Conservation (phyloP, 2,888 invertebrate species). For the Spilarctia lutea region DNA sequence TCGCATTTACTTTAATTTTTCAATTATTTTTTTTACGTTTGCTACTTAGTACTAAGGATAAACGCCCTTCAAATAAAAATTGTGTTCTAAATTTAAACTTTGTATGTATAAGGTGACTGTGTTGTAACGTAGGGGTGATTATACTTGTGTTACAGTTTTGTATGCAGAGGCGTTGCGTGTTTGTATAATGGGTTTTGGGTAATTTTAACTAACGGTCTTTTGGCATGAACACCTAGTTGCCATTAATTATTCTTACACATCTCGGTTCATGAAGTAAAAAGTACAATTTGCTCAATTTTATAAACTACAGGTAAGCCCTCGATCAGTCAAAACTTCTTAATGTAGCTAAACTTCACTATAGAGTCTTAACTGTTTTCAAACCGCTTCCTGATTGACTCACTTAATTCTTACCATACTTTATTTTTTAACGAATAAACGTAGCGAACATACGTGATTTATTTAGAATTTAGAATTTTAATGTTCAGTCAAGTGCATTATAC, state of each 20-base stretch:
- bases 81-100: conserved; percentile 35
- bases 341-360: not conserved
- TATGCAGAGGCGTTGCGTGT: conserved; percentile 67
- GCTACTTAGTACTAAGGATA: not conserved
- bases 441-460: too few relatives aligned
- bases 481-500: too few relatives aligned
- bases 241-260: conserved; percentile 54
- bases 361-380: not conserved
- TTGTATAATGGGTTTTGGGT: conserved; percentile 64
- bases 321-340: not conserved
- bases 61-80: conserved; percentile 18
- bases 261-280: conserved; percentile 13
- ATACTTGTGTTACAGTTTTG: conserved; percentile 45
- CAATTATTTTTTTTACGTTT: not conserved
- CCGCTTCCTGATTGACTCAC: not conserved
- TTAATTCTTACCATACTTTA: not conserved
- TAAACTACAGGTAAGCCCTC: not conserved
- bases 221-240: conserved; percentile 58
- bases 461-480: too few relatives aligned
- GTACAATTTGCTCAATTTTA: not conserved
- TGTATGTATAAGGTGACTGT: conserved; percentile 28
- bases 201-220: conserved; percentile 58
- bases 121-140: conserved; percentile 32
- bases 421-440: too few relatives aligned
- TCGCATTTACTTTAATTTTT: too few relatives aligned